phyloP scores from a whole-genome alignment of 2,888 invertebrate genomes.

The Tipula vernalis region DNA sequence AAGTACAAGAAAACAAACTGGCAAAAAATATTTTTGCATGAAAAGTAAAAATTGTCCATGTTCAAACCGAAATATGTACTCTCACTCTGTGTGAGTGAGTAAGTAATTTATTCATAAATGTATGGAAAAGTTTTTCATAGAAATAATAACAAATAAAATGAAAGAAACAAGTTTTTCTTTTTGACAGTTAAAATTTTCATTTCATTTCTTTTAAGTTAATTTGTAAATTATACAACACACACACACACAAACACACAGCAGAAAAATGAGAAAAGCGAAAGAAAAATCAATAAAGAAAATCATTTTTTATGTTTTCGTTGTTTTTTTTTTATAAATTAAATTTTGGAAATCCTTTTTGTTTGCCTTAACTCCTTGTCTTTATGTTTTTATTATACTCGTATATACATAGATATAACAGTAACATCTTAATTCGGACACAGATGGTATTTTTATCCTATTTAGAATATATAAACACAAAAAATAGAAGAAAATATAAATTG shows the following conservation, averaged over 20 bases:
- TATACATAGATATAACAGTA: not conserved
- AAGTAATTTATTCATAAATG: not conserved
- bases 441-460: not conserved
- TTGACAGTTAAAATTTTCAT: slow-evolving; percentile 4
- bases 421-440: not conserved
- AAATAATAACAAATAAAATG: not conserved
- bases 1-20: not conserved
- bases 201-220: not conserved
- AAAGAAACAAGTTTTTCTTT: not conserved
- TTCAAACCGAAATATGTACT: not conserved
- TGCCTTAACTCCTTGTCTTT: not conserved
- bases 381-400: not conserved
- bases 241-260: not conserved
- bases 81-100: not conserved
- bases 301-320: not conserved
- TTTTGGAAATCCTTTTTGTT: not conserved
- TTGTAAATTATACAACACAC: not conserved
- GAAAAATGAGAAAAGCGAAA: not conserved
- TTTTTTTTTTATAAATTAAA: not conserved
- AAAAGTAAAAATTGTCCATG: not conserved
- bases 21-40: not conserved
- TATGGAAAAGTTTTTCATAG: not conserved
- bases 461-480: not conserved
- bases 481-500: not conserved
- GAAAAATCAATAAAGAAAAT: not conserved